Conservation (phyloP, 2,888 invertebrate genomes). For the Quadroppia sp. region DNA sequence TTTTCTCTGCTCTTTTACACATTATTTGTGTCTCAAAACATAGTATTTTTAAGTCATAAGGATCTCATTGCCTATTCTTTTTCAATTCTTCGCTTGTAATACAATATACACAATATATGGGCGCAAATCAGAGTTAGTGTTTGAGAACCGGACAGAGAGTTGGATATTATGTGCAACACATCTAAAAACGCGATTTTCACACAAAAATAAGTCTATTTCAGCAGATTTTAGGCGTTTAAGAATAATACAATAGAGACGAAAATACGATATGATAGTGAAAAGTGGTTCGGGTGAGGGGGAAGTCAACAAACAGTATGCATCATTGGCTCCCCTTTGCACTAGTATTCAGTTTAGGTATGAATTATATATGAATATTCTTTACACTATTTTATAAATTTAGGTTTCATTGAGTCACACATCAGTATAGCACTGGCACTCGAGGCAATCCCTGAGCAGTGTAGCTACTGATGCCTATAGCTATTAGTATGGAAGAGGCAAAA, state of each 20-base stretch:
- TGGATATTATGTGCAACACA: neutral
- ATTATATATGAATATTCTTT: neutral
- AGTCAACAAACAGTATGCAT: conserved; percentile 19
- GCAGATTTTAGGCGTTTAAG: conserved; percentile 23
- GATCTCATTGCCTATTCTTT: conserved; percentile 9
- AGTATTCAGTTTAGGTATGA: neutral
- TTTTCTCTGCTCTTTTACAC: conserved; percentile 16
- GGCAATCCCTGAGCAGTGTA: too few species aligned
- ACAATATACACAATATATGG: conserved; percentile 17
- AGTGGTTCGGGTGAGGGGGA: neutral
- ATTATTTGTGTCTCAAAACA: conserved; percentile 15
- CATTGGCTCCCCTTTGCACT: conserved; percentile 29
- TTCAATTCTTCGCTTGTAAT: conserved; percentile 20
- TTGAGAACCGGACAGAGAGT: neutral
- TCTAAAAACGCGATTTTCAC: conserved; percentile 33
- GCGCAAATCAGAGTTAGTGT: conserved; percentile 18
- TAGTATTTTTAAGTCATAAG: neutral
- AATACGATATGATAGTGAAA: conserved; percentile 23
- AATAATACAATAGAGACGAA: conserved; percentile 33
- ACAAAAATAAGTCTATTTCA: conserved; percentile 19
- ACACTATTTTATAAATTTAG: neutral
- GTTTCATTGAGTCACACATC: conserved; percentile 17
- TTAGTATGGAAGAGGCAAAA: too few species aligned
- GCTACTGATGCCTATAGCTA: too few species aligned
- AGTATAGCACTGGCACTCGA: neutral